Base-by-base conservation (phyloP, 2,113 vertebrate species). In the Myxocyprinus asiaticus region DNA sequence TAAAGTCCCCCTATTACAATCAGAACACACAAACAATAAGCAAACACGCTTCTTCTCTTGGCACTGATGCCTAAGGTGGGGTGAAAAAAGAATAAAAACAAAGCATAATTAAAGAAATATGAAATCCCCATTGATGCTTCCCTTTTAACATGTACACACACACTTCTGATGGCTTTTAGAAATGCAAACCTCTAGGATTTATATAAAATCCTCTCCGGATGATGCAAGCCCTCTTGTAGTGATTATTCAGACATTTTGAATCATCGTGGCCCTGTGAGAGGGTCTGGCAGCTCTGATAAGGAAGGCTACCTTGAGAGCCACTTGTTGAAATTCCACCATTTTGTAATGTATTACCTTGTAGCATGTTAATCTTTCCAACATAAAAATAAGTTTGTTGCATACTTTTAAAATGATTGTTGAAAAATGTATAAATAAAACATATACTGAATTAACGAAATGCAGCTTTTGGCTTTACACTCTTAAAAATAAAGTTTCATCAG, bases 31-130 rank as follows among this genome's bases (percentile, higher is more conserved):
- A 66, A 72, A 53, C 11, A 61, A 62, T 51, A 69, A 9, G 17
- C 43, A 74, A 65, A 50, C 67, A 70, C 53, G 65, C 58, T 56
- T 47, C 56, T 69, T 48, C 58, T n/a, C 58, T 45, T 73, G 14
- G 70, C 43, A 47, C 56, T 55, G 71, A 44, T 69, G 15, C 9
- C 44, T 59, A 15, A 47, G 59, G 50, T n/a, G 15, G 50, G 4
- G n/a, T n/a, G n/a, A n/a, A n/a, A 72, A 51, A 51, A 77, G 17
- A 64, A 70, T 8, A 58, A 12, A 51, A 75, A 75, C 72, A 71
- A 81, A 14, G 42, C 51, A 42, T 68, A 61, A 53, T 71, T 80
- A 80, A 59, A 77, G 72, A 67, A 61, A 77, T 71, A 83, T 67
- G 22, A 44, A 63, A 74, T 17, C n/a, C 69, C 22, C 42, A 66